Conservation (phyloP, 2,797 vertebrate genomes). For the Atherinosoma microstoma region DNA sequence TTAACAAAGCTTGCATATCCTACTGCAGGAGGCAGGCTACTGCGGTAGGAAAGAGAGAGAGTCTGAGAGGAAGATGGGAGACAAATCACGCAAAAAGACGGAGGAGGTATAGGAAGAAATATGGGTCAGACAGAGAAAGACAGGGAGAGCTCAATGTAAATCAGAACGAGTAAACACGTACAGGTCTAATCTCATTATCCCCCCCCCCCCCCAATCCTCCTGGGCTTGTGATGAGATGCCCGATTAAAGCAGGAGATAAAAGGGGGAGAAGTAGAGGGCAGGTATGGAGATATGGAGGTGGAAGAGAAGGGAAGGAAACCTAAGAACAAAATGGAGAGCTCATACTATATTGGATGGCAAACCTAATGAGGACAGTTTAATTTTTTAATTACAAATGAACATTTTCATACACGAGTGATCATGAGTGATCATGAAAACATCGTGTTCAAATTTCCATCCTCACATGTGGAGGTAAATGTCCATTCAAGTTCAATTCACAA, state of each 20-base stretch:
- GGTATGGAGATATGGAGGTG: constrained; percentile 29
- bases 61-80: constrained; percentile 37
- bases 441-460: not conserved
- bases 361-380: not conserved
- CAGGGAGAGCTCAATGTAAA: constrained; percentile 70
- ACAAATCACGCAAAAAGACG: constrained; percentile 52
- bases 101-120: constrained; percentile 63
- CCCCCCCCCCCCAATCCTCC: constrained; percentile 42
- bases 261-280: constrained; percentile 43
- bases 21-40: constrained; percentile 28
- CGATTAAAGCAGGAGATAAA: constrained; percentile 74
- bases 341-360: not conserved
- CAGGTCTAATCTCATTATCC: constrained; percentile 79
- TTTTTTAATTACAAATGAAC: not conserved
- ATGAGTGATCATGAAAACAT: not conserved
- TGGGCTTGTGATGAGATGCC: constrained; percentile 64
- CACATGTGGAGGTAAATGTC: not conserved
- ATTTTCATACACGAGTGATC: not conserved
- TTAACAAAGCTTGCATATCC: constrained; percentile 37
- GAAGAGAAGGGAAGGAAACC: constrained; percentile 14
- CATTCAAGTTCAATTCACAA: no score
- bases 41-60: constrained; percentile 22
- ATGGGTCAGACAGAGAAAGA: constrained; percentile 73
- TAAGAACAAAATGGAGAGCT: not conserved
- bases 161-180: constrained; percentile 78